Evolutionary conservation across 2,113 vertebrate species (phyloP).

Genomic region (Crotalus helleri): DNA sequence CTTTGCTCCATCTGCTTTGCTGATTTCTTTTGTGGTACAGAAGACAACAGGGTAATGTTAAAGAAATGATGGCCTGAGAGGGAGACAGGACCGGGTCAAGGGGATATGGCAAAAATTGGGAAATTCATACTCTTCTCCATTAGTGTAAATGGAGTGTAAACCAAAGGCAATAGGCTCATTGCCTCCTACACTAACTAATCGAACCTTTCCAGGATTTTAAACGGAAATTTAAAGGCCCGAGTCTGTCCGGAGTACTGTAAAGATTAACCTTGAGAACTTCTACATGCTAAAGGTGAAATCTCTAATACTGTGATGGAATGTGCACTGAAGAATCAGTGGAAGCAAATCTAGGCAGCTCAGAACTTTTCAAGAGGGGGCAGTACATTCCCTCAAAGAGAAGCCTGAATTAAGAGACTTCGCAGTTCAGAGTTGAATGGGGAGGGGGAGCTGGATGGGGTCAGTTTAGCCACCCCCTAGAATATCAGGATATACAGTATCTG

Average conservation of each 20-base stretch:
- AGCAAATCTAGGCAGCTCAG: neutral
- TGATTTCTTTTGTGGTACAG: neutral
- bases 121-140: neutral
- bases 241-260: neutral
- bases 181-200: neutral
- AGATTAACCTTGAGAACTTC: neutral
- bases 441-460: neutral
- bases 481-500: neutral
- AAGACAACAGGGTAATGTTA: neutral
- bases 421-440: neutral
- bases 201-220: neutral
- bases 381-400: neutral
- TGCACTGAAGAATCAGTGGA: neutral
- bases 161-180: neutral
- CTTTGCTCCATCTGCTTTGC: neutral
- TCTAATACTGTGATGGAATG: neutral
- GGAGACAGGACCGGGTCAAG: neutral
- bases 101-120: neutral
- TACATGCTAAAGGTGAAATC: no score
- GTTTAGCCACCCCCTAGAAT: neutral
- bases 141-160: neutral
- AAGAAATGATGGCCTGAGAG: neutral
- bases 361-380: neutral
- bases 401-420: neutral
- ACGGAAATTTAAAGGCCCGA: neutral